These are phyloP conservation scores for Melolontha melolontha DNA, from an alignment of 2,888 invertebrate species.

Conservation along the genomic window DNA sequence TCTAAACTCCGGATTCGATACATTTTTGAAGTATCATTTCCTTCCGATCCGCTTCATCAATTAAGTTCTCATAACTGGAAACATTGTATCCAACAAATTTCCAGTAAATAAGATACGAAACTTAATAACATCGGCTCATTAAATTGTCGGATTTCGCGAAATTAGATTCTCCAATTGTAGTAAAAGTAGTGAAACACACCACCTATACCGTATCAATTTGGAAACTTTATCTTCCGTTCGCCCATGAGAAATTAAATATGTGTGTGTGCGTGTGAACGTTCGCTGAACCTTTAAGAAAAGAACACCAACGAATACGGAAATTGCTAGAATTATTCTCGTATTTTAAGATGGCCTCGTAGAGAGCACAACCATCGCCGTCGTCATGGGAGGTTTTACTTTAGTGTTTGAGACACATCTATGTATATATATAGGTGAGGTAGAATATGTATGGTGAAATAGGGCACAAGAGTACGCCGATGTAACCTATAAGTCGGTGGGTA, in stretches of 20 bases:
- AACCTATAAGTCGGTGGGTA: constrained; percentile 53
- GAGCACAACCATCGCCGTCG: constrained; percentile 49
- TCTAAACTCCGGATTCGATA: too few relatives aligned
- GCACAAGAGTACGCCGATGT: constrained; percentile 50
- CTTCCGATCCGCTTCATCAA: too few relatives aligned
- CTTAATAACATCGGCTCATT: constrained; percentile 15
- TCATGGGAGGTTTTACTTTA: constrained; percentile 57
- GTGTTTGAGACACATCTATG: constrained; percentile 51
- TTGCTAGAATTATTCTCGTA: constrained; percentile 43
- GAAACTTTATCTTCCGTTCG: constrained; percentile 3
- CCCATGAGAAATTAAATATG: not conserved
- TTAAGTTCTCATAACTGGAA: not conserved
- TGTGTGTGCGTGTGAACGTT: not conserved
- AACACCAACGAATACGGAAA: constrained; percentile 22
- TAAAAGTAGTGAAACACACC: constrained; percentile 11
- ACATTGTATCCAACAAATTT: constrained; percentile 6
- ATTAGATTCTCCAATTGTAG: constrained; percentile 9
- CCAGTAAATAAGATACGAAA: not conserved
- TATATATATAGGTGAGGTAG: constrained; percentile 23
- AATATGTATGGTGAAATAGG: constrained; percentile 52
- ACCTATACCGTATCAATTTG: constrained; percentile 28
- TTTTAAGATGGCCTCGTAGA: constrained; percentile 46
- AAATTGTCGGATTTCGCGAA: constrained; percentile 13
- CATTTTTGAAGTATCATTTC: too few relatives aligned
- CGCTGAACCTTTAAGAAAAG: not conserved